A percentile compares a stretch with the other conserved stretches of the same genome.
These are phyloP conservation scores for Kryptopterus vitreolus DNA, from an alignment of 2,797 vertebrate species.

Conservation along the genomic window DNA sequence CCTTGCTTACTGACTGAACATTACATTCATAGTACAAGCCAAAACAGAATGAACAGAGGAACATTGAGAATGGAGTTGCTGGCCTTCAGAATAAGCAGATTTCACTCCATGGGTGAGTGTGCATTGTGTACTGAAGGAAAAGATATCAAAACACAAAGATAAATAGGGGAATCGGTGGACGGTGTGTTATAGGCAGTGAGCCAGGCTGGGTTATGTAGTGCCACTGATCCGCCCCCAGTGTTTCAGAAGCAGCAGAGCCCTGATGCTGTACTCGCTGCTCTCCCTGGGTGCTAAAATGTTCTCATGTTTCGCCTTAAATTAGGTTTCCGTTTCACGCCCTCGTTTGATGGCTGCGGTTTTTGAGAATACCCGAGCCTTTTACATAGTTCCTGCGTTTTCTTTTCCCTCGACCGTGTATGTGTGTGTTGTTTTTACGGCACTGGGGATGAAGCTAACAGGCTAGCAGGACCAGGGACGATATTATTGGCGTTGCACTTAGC, in stretches of 20 bases:
- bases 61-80: no score
- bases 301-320: slow-evolving; percentile 5
- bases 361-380: background rate
- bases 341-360: slow-evolving; percentile 32
- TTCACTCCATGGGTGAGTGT: no score
- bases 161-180: background rate
- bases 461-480: background rate
- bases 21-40: no score
- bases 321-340: slow-evolving; percentile 16
- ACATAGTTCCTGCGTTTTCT: slow-evolving; percentile 11
- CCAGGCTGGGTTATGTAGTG: background rate
- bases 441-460: slow-evolving; percentile 45
- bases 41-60: no score
- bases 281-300: background rate
- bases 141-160: background rate
- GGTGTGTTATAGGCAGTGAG: background rate
- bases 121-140: no score
- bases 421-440: no score
- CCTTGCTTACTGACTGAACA: no score
- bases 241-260: background rate
- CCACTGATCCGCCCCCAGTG: slow-evolving; percentile 27
- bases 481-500: slow-evolving; percentile 5
- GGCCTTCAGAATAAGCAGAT: no score
- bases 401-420: background rate
- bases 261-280: slow-evolving; percentile 14